phyloP scores from a whole-genome alignment of 2,888 invertebrate species.

The Tortrix viridana region DNA sequence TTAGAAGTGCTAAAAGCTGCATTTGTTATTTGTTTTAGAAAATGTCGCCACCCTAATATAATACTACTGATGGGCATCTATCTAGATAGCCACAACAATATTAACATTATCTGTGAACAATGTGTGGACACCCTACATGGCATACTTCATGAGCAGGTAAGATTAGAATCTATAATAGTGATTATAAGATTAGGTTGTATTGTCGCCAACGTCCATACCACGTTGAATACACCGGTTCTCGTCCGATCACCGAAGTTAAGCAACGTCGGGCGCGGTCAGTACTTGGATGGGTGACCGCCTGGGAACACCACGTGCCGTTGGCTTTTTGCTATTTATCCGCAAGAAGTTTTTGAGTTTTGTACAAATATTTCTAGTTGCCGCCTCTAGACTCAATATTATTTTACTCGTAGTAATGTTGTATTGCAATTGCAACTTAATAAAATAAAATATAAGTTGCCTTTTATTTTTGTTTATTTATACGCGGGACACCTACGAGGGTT shows the following conservation, averaged over 20 bases:
- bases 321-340: conserved; percentile 37
- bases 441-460: too few relatives aligned
- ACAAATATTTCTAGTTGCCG: too few relatives aligned
- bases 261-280: conserved; percentile 49
- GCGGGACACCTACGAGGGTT: too few relatives aligned
- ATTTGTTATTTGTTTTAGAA: conserved; percentile 55
- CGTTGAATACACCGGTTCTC: conserved; percentile 48
- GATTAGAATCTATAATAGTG: background rate
- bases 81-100: conserved; percentile 65
- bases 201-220: conserved; percentile 42
- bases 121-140: conserved; percentile 72
- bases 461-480: too few relatives aligned
- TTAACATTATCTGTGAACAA: conserved; percentile 77
- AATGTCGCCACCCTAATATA: conserved; percentile 81
- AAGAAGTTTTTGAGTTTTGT: too few relatives aligned
- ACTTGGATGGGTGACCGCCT: conserved; percentile 50
- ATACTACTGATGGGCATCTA: conserved; percentile 79
- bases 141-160: conserved; percentile 75
- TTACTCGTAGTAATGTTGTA: too few relatives aligned
- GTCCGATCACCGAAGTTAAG: conserved; percentile 51
- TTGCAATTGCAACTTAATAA: too few relatives aligned
- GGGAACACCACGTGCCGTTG: conserved; percentile 48
- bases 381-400: too few relatives aligned
- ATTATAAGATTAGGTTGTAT: background rate
- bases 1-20: too few relatives aligned